phyloP scores from a whole-genome alignment of 2,113 vertebrate species.

The Otis tarda region DNA sequence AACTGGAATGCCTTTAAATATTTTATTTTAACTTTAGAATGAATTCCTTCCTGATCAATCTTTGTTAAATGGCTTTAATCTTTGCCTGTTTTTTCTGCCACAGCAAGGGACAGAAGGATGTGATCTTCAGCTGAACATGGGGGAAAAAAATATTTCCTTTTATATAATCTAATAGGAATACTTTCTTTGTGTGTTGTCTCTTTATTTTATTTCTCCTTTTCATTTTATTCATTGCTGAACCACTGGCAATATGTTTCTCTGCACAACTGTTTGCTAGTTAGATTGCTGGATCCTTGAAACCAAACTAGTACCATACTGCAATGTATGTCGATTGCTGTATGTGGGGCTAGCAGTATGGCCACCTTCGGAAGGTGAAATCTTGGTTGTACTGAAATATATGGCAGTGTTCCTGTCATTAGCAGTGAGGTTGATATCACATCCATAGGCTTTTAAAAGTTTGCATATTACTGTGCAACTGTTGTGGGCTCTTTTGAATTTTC shows the following conservation, averaged over 20 bases:
- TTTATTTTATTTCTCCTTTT: background rate
- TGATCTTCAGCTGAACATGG: background rate
- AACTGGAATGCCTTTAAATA: background rate
- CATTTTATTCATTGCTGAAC: background rate
- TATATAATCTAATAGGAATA: background rate
- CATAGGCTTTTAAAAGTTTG: background rate
- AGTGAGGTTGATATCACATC: background rate
- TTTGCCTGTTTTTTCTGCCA: slow-evolving; percentile 7
- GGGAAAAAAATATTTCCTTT: background rate
- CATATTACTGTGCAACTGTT: background rate
- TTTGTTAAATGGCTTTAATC: background rate
- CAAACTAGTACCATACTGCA: background rate
- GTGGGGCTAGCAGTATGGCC: background rate
- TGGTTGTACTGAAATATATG: background rate
- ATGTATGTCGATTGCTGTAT: background rate
- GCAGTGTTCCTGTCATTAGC: background rate
- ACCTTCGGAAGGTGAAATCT: background rate
- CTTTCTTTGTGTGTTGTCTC: background rate
- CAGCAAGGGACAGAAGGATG: background rate
- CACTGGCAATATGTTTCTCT: background rate
- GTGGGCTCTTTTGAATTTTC: background rate
- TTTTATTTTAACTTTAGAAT: background rate
- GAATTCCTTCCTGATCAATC: background rate
- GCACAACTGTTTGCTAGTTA: background rate
- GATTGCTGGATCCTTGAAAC: background rate